Conservation (phyloP, 2,888 invertebrate genomes). For the Drosophila multiciliata region DNA sequence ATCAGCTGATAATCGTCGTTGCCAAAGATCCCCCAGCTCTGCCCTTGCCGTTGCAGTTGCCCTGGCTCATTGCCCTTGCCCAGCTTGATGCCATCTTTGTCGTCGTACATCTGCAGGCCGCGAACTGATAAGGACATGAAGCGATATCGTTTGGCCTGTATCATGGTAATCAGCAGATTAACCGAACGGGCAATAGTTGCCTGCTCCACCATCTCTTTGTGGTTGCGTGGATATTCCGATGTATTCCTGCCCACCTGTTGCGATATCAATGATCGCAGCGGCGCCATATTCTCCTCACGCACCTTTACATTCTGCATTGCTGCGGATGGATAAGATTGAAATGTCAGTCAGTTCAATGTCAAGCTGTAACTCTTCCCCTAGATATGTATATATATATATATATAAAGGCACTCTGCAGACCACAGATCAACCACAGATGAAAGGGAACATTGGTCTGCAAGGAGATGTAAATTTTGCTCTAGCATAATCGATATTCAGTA, state of each 20-base stretch:
- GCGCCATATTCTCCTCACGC: slow-evolving; percentile 42
- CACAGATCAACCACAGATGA: background rate
- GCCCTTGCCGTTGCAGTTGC: background rate
- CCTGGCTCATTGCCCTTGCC: slow-evolving; percentile 11
- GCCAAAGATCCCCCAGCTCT: background rate
- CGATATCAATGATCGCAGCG: slow-evolving; percentile 45
- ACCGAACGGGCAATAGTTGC: slow-evolving; percentile 22
- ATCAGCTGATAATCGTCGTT: slow-evolving; percentile 39
- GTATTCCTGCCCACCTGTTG: background rate
- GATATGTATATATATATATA: no score
- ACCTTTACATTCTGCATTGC: background rate
- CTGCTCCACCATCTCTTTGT: slow-evolving; percentile 53
- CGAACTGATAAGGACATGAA: slow-evolving; percentile 50
- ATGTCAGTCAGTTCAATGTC: background rate
- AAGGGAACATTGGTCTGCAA: background rate
- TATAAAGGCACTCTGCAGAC: background rate
- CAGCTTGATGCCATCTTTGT: slow-evolving; percentile 1
- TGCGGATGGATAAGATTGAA: background rate
- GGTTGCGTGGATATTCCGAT: slow-evolving; percentile 43
- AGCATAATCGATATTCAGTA: background rate
- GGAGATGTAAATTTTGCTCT: background rate
- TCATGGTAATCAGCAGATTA: slow-evolving; percentile 47
- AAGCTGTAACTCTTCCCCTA: background rate
- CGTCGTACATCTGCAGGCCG: slow-evolving; percentile 24
- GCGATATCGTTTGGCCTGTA: slow-evolving; percentile 55